Percentiles rank a stretch among this genome's conserved stretches.
Evolutionary conservation across 2,888 invertebrate genomes (phyloP).

Genomic region (Drosophila mercatorum): DNA sequence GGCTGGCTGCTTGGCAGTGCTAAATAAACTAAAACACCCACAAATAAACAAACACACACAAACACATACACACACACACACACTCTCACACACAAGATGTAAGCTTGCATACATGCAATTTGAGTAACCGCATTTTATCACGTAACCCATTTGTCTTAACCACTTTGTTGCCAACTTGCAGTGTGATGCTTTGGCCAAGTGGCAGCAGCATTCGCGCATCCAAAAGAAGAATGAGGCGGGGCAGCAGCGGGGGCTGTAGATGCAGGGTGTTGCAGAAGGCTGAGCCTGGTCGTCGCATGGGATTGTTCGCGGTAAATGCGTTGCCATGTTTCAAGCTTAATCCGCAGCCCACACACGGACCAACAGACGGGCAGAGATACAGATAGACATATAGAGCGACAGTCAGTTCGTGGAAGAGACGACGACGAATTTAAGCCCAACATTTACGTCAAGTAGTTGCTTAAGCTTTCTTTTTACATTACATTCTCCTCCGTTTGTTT

Average conservation of each 20-base stretch:
- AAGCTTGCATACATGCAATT: constrained; percentile 80
- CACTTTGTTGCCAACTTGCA: constrained; percentile 81
- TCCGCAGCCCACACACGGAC: constrained; percentile 52
- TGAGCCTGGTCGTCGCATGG: constrained; percentile 13
- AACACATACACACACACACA: constrained; percentile 20
- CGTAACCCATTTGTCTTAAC: constrained; percentile 83
- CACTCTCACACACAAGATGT: constrained; percentile 43
- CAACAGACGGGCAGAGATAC: constrained; percentile 5
- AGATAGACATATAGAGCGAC: neutral
- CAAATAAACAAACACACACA: constrained; percentile 27
- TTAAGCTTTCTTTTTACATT: constrained; percentile 40
- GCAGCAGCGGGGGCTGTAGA: neutral
- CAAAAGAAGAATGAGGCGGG: constrained; percentile 31
- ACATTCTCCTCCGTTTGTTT: neutral
- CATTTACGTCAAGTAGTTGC: constrained; percentile 72
- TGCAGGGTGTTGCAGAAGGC: neutral
- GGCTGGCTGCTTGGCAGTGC: constrained; percentile 50
- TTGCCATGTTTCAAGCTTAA: constrained; percentile 78
- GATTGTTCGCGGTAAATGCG: constrained; percentile 64
- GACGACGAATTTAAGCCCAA: constrained; percentile 69
- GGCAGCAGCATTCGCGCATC: constrained; percentile 61
- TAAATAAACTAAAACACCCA: constrained; percentile 65
- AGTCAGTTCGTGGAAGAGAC: constrained; percentile 36
- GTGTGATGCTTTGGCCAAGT: constrained; percentile 74
- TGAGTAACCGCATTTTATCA: constrained; percentile 83